Evolutionary conservation across 2,888 invertebrate genomes (phyloP), one percentile per base, ranked within the genome.

Genomic region (Dryobotodes eremita): DNA sequence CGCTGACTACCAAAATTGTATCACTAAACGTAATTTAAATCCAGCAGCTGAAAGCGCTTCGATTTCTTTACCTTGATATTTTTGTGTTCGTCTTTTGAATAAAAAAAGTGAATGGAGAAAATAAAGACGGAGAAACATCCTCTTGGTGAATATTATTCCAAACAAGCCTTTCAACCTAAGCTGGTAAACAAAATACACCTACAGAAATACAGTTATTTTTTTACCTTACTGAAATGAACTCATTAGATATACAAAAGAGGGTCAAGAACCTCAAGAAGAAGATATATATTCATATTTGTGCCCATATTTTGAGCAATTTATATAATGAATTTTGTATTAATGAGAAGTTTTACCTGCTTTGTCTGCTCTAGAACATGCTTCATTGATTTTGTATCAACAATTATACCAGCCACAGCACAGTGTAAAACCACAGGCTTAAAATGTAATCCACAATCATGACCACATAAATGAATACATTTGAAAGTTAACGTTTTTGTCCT

Each of bases 401-500:
- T 68, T 50, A 48, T 57, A 31, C 20, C 20, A 53, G 53, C 50
- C 6, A 71, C 57, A 71, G 4, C 7, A 53, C 15, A 55, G 10
- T 17, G 23, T 65, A 61, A 53, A 69, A 70, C 65, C 65, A 71
- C 62, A 77, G 36, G 61, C 50, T 65, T 64, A 65, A 73, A 85
- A 76, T 57, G n/a, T 13, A 73, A 64, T 61, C 70, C 42, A 76
- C 78, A 75, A 65, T 70, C 46, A 72, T 62, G 53, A 59, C 62
- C 53, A 69, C 76, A 71, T 77, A 72, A 81, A 79, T 82, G n/a
- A 84, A 75, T 84, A 73, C 65, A 70, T 78, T 82, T 81, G 76
- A 84, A 83, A 87, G 84, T 77, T 69, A 76, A 50, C 23, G 72
- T 86, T 88, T 86, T 86, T 84, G 50, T 70, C 66, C 75, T 70